Percentiles rank a stretch among this genome's conserved stretches.
These are phyloP conservation scores for Nasua narica DNA, from an alignment of 2,797 vertebrate genomes.

Conservation along the genomic window DNA sequence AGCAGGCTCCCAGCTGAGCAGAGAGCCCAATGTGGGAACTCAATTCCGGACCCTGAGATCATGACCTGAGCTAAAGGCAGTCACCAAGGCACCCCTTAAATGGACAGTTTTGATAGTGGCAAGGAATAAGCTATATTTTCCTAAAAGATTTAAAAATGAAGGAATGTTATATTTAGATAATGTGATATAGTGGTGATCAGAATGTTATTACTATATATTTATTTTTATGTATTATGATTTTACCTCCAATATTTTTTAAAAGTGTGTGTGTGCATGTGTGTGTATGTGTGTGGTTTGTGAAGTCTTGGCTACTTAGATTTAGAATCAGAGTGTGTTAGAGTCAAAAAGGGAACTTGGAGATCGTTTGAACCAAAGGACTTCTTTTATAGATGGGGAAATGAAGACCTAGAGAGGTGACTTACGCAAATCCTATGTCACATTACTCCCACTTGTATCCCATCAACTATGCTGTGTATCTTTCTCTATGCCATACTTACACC, in stretches of 20 bases:
- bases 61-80: too few relatives aligned
- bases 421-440: neutral
- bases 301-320: neutral
- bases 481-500: neutral
- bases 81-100: neutral
- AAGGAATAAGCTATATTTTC: neutral
- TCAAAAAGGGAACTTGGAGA: neutral
- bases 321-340: neutral
- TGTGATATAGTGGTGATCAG: neutral
- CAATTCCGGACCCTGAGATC: too few relatives aligned
- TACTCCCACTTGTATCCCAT: neutral
- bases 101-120: neutral
- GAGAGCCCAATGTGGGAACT: too few relatives aligned
- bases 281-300: neutral
- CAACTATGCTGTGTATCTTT: neutral
- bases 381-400: constrained; percentile 22
- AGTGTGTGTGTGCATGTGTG: neutral
- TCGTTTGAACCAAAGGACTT: neutral
- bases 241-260: neutral
- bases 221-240: neutral
- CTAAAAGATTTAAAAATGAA: neutral
- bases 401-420: neutral
- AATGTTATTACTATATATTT: neutral
- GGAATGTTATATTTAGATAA: neutral
- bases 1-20: too few relatives aligned